Percentiles rank a stretch among this genome's conserved stretches.
phyloP scores from a whole-genome alignment of 2,888 invertebrate species.

The Onchidella celtica region DNA sequence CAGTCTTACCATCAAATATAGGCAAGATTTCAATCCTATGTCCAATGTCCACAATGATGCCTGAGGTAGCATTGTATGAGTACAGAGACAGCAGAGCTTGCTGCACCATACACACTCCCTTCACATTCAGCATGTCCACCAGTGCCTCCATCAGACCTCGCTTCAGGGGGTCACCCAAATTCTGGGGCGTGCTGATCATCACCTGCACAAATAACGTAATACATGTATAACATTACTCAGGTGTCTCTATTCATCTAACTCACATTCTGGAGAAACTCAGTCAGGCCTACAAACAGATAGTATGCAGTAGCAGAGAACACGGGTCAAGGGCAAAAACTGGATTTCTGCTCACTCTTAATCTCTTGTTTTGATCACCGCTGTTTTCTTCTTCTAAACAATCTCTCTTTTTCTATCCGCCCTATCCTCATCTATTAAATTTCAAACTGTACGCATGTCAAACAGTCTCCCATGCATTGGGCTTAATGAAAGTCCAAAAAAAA shows the following conservation, averaged over 20 bases:
- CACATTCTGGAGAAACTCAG: too few relatives aligned
- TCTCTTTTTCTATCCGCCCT: too few relatives aligned
- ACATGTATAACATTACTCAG: too few relatives aligned
- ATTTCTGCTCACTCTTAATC: too few relatives aligned
- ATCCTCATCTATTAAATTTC: too few relatives aligned
- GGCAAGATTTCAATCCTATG: conserved; percentile 83
- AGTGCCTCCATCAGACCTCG: conserved; percentile 80
- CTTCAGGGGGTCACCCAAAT: conserved; percentile 80
- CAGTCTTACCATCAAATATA: conserved; percentile 83
- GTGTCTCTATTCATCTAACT: too few relatives aligned
- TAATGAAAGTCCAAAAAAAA: too few relatives aligned
- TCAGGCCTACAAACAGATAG: background rate
- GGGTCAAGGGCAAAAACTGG: too few relatives aligned
- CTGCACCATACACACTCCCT: conserved; percentile 82
- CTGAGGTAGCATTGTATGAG: conserved; percentile 83
- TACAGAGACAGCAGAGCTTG: conserved; percentile 83
- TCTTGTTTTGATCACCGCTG: too few relatives aligned
- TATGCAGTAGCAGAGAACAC: background rate
- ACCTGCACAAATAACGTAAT: conserved; percentile 70
- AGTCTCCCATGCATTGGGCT: too few relatives aligned
- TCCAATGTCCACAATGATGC: conserved; percentile 84
- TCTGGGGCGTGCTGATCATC: conserved; percentile 81
- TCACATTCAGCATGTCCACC: conserved; percentile 80
- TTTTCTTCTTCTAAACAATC: too few relatives aligned
- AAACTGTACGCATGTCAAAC: too few relatives aligned